Base-by-base conservation (phyloP, 1,140 invertebrate species). In the Hyles vespertilio region DNA sequence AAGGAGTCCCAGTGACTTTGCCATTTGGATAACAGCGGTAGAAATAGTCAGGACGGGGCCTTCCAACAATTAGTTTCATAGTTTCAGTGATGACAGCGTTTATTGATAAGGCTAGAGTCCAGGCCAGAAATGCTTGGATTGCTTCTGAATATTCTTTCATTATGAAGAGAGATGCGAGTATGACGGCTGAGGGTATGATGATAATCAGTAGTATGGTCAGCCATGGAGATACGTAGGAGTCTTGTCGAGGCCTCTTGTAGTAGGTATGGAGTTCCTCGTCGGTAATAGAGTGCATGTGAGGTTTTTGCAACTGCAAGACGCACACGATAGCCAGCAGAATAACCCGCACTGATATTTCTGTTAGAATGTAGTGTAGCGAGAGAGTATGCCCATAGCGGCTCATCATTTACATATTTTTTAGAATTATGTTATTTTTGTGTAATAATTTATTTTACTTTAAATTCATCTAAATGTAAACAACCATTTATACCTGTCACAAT, bases 21-120 rank as follows among this genome's bases (percentile, higher is more conserved):
- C 94, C 95, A 81, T 95, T 90, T 6, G 95, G 95, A 79, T 94
- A 96, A 79, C 96, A 97, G 36, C 95, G 91, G 79, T 92, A 93
- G 67, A 93, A 94, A 72, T 94, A 97, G 82, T 97, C 95, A 49
- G 96, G 96, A 12, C 96, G 90, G 5, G 95, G 95, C 65, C 95
- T 91, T 3, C 94, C 93, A 3, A 95, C 93, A 32, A 92, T 90
- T 47, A 96, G 77, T 90, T 96, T 96, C 3, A 96, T 84, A 52
- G 91, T 69, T 79, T 95, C 93, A 8, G 95, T 96, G 7, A 95
- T 74, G 36, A 93, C 71, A 51, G 92, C 94, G 80, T 93, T 95
- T 48, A 96, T 77, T 48, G 92, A 92, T 59, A 95, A 83, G 0
- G 92, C 90, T 58, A 96, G 81, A 3, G 93, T 92, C 69, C 80